phyloP scores from a whole-genome alignment of 2,888 invertebrate species.

The Drosophila gaucha region DNA sequence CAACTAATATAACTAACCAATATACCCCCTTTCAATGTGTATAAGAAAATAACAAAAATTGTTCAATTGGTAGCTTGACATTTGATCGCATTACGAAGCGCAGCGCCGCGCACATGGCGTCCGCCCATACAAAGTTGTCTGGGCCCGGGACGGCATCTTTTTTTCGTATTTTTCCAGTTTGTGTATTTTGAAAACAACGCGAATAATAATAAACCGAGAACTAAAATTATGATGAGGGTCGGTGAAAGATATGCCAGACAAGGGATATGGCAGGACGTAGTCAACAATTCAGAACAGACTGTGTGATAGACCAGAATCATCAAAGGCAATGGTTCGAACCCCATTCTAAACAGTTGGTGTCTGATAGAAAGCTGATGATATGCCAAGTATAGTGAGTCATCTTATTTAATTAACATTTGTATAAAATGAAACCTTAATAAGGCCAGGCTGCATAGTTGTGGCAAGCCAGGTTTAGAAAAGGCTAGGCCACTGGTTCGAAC shows the following conservation, averaged over 20 bases:
- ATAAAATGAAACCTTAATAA: not conserved
- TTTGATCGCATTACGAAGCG: conserved; percentile 59
- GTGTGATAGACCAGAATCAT: not conserved
- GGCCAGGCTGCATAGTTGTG: not conserved
- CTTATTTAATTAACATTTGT: not conserved
- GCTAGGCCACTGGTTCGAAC: not conserved
- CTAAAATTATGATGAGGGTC: conserved; percentile 64
- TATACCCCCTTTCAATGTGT: not conserved
- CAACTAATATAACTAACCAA: not conserved
- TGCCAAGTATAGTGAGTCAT: conserved; percentile 2
- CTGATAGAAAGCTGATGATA: not conserved
- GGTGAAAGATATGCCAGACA: conserved; percentile 24
- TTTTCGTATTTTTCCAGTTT: conserved; percentile 14
- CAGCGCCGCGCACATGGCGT: conserved; percentile 34
- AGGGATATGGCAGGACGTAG: conserved; percentile 11
- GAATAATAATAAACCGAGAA: conserved; percentile 48
- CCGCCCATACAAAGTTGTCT: conserved; percentile 62
- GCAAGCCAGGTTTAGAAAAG: not conserved
- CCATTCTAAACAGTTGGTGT: not conserved
- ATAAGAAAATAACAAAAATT: conserved; percentile 23
- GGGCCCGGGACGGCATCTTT: conserved; percentile 13
- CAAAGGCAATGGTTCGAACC: too few species aligned
- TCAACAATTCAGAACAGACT: not conserved
- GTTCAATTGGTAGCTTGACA: conserved; percentile 59
- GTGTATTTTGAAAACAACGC: conserved; percentile 45